Evolutionary conservation across 2,888 invertebrate genomes (phyloP).

Genomic region (Chrysodeixis includens): DNA sequence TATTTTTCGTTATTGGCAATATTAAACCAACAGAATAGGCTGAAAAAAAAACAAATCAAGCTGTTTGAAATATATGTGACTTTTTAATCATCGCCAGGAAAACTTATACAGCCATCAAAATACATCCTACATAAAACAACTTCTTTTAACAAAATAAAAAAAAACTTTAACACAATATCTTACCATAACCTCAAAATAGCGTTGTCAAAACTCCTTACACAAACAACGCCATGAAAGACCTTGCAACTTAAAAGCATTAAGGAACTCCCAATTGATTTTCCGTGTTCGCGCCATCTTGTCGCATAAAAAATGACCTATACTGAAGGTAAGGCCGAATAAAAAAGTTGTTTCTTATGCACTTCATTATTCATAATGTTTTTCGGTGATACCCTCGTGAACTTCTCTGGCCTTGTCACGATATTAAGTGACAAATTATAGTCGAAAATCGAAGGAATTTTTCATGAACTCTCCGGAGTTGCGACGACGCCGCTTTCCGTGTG

Average conservation of each 20-base stretch:
- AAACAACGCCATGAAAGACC: neutral
- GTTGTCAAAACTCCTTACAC: neutral
- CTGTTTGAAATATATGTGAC: no score
- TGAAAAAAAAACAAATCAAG: neutral
- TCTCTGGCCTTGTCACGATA: slow-evolving; percentile 80
- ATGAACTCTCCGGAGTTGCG: slow-evolving; percentile 26
- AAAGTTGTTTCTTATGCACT: slow-evolving; percentile 79
- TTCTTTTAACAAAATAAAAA: neutral
- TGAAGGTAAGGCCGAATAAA: slow-evolving; percentile 70
- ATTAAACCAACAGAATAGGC: no score
- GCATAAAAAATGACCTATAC: slow-evolving; percentile 73
- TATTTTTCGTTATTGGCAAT: neutral
- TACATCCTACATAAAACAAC: no score
- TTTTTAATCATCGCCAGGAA: no score
- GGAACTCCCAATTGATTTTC: slow-evolving; percentile 69
- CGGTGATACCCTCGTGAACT: slow-evolving; percentile 74
- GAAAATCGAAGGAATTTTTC: slow-evolving; percentile 51
- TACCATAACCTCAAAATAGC: neutral
- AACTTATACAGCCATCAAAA: no score
- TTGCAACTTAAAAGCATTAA: slow-evolving; percentile 18
- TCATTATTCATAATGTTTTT: slow-evolving; percentile 87
- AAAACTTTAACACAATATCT: neutral
- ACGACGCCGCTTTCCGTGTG: slow-evolving; percentile 24
- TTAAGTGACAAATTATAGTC: slow-evolving; percentile 85
- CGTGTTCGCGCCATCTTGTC: slow-evolving; percentile 69